These are phyloP conservation scores for Coenonympha glycerion DNA, from an alignment of 2,888 invertebrate genomes.

Conservation along the genomic window DNA sequence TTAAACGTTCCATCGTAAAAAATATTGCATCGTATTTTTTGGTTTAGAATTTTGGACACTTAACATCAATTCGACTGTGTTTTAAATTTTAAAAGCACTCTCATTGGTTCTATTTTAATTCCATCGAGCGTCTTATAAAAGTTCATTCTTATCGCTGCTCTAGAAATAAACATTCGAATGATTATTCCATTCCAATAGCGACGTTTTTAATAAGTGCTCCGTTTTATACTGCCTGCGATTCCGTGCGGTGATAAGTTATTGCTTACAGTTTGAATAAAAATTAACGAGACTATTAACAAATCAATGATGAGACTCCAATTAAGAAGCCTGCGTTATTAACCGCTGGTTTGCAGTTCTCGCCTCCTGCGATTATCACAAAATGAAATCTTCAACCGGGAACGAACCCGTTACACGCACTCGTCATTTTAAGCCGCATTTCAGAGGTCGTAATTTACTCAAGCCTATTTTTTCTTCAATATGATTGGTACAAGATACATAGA, in stretches of 20 bases:
- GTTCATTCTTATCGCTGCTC: slow-evolving; percentile 29
- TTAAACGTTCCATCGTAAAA: slow-evolving; percentile 47
- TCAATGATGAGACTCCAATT: slow-evolving; percentile 64
- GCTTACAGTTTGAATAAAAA: slow-evolving; percentile 50
- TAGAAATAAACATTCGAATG: slow-evolving; percentile 32
- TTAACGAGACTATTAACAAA: slow-evolving; percentile 65
- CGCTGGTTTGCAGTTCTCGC: slow-evolving; percentile 48
- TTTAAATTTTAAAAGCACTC: slow-evolving; percentile 16
- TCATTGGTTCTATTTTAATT: slow-evolving; percentile 11
- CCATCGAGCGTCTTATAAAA: slow-evolving; percentile 16
- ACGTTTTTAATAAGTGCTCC: slow-evolving; percentile 8
- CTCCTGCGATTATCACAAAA: slow-evolving; percentile 55
- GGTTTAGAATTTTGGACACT: slow-evolving; percentile 32
- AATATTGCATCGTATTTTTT: slow-evolving; percentile 45
- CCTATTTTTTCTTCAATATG: not conserved
- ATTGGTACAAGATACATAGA: not conserved
- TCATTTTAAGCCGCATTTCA: slow-evolving; percentile 7
- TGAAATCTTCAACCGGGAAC: slow-evolving; percentile 53
- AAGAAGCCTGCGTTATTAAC: slow-evolving; percentile 55
- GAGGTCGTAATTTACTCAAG: not conserved
- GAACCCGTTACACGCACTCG: slow-evolving; percentile 26
- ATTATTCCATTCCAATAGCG: slow-evolving; percentile 7
- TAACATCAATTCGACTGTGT: slow-evolving; percentile 34
- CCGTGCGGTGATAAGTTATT: slow-evolving; percentile 41
- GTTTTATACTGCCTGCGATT: slow-evolving; percentile 37